phyloP scores from a whole-genome alignment of 2,888 invertebrate genomes.

The Tenthredo livida region DNA sequence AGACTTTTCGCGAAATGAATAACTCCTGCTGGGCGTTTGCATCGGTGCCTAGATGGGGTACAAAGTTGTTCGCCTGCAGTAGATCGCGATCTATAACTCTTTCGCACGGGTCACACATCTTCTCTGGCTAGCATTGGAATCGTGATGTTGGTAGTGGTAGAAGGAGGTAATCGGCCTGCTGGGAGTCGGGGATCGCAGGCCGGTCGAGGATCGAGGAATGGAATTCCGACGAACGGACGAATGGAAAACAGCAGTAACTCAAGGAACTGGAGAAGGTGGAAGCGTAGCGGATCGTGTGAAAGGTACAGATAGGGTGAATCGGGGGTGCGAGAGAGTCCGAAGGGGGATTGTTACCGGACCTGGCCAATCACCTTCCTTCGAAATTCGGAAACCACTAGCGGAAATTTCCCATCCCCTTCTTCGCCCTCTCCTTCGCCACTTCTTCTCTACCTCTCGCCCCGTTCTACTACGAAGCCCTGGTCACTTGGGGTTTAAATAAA shows the following conservation, averaged over 20 bases:
- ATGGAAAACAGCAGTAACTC: slow-evolving; percentile 58
- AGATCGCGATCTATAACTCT: slow-evolving; percentile 51
- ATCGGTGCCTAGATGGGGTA: neutral
- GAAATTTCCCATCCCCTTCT: slow-evolving; percentile 17
- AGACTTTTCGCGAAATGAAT: neutral
- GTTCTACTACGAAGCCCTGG: slow-evolving; percentile 31
- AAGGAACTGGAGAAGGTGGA: slow-evolving; percentile 43
- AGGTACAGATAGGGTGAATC: neutral
- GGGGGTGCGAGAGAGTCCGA: slow-evolving; percentile 4
- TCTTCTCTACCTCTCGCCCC: neutral
- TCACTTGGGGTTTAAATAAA: slow-evolving; percentile 69
- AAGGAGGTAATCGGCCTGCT: slow-evolving; percentile 65
- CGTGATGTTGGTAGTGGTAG: slow-evolving; percentile 8
- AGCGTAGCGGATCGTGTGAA: slow-evolving; percentile 1
- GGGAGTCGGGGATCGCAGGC: slow-evolving; percentile 59
- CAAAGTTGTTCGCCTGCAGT: neutral
- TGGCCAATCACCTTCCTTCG: slow-evolving; percentile 47
- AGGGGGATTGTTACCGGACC: slow-evolving; percentile 53
- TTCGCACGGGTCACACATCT: slow-evolving; percentile 51
- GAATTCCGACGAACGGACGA: slow-evolving; percentile 52
- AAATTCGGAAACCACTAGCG: slow-evolving; percentile 51
- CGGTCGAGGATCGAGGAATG: slow-evolving; percentile 57
- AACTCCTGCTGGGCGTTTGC: neutral
- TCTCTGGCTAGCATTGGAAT: slow-evolving; percentile 2
- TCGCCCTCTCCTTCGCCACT: slow-evolving; percentile 37